phyloP scores from a whole-genome alignment of 1,140 invertebrate genomes.

The Lepidostoma basale region DNA sequence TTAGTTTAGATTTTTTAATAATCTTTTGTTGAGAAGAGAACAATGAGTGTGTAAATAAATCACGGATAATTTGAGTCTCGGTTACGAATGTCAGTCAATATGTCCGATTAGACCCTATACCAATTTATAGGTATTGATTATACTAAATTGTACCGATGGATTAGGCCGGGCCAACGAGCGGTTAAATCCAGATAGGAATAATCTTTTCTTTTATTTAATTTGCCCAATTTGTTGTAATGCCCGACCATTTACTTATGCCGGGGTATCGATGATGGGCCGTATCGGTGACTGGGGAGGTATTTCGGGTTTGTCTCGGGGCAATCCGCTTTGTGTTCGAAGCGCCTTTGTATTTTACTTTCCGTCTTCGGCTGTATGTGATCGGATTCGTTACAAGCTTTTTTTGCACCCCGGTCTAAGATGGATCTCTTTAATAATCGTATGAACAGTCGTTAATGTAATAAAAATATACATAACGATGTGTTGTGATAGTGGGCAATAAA shows the following conservation, averaged over 20 bases:
- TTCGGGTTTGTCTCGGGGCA: slow-evolving; percentile 31
- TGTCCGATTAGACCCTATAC: background rate
- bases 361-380: slow-evolving; percentile 9
- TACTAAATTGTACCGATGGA: slow-evolving; percentile 43
- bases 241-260: slow-evolving; percentile 41
- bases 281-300: slow-evolving; percentile 37
- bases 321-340: slow-evolving; percentile 5
- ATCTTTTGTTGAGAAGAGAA: too few species aligned
- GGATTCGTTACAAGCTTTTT: background rate
- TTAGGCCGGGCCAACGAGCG: slow-evolving; percentile 33
- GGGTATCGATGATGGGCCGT: slow-evolving; percentile 43
- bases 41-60: too few species aligned
- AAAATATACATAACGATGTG: too few species aligned
- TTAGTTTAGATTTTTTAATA: too few species aligned
- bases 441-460: too few species aligned
- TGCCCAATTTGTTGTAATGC: slow-evolving; percentile 46
- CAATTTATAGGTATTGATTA: slow-evolving; percentile 46
- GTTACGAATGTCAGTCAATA: background rate
- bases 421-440: too few species aligned
- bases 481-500: too few species aligned
- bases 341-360: slow-evolving; percentile 10
- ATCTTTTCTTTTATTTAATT: slow-evolving; percentile 47
- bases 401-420: too few species aligned
- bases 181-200: slow-evolving; percentile 31
- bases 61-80: too few species aligned